Evolutionary conservation across 1,140 invertebrate species (phyloP), one percentile per base, ranked within the genome.

Genomic region (Chymomyza costata): DNA sequence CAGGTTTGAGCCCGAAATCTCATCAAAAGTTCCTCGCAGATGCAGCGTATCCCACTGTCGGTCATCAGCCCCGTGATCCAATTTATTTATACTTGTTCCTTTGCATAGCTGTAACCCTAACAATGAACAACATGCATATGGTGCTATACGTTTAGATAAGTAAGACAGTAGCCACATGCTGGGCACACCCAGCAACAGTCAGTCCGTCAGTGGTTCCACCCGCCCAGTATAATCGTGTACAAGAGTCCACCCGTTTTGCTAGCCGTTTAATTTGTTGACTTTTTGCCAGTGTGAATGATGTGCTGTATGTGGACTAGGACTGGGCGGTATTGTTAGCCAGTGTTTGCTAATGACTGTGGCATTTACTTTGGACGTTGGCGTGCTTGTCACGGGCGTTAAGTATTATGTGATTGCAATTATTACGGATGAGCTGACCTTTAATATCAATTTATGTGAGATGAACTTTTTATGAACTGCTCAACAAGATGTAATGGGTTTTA

Each of bases 111-210:
- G 31, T 44, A 38, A 18, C 40, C 56, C 66, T 38, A 60, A 70
- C 45, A 48, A 38, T 41, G 47, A 70, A 65, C 65, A 68, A 57
- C 55, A 76, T 80, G 73, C 73, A 78, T 70, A 66, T 70, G 71
- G 71, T n/a, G n/a, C n/a, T n/a, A n/a, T n/a, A n/a, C n/a, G n/a
- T n/a, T 76, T 66, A 70, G 71, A 62, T 68, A 68, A 43, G 59
- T 65, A 45, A n/a, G 48, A 15, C 25, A 34, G 43, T 54, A 45
- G 49, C 54, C 49, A 56, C 69, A 65, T 68, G 66, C 54, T 66
- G 71, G 71, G 65, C 71, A 59, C 71, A 67, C 71, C 71, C 66
- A 73, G 32, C 39, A 31, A 19, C 25, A 16, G 40, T 34, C 11
- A 25, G 3, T 25, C 21, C 21, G 8, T 48, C 39, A 52, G 38